Base-by-base conservation (phyloP, 2,888 invertebrate genomes). In the Osmoderma eremita region DNA sequence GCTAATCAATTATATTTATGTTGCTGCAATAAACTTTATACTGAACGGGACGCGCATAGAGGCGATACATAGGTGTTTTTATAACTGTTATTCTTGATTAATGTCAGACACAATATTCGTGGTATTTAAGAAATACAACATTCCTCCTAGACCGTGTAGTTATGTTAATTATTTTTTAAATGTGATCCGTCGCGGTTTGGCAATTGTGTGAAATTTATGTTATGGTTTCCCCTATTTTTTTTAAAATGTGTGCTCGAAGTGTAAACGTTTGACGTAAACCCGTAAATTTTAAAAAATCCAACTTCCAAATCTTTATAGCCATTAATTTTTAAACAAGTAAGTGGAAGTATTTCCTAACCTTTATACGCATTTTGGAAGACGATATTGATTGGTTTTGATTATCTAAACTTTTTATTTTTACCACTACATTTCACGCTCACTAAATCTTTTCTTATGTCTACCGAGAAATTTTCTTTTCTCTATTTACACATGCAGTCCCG, bases 1-100 rank as follows among this genome's bases (percentile, higher is more conserved):
- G 45, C 58, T 48, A 36, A 61, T 61, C 58, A 61, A 61, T 45
- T 45, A 45, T 36, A 30, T 61, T 61, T 61, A 61, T 61, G 58
- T 61, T 36, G 15, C 30, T 61, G 58, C 45, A 48, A 36, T 61
- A 61, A 61, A 61, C 42, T 48, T 45, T n/a, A n/a, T 48, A 10
- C n/a, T 17, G 58, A 61, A 24, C 45, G n/a, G 17, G 48, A 18
- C 49, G 48, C 48, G 53, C 38, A 36, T 36, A 24, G 24, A 24
- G 24, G 3, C 24, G 30, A 39, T 30, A 36, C 17, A 30, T n/a
- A 30, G 24, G 17, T 17, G 30, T 48, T 30, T 56, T 22, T 51
- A 51, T 61, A 45, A 61, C 36, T 30, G 30, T n/a, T 61, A 36
- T 42, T 24, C 42, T 22, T 58, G 58, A 45, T 58, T 42, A 42